Conservation (phyloP, 2,113 vertebrate genomes). For the Emydocephalus ijimae region DNA sequence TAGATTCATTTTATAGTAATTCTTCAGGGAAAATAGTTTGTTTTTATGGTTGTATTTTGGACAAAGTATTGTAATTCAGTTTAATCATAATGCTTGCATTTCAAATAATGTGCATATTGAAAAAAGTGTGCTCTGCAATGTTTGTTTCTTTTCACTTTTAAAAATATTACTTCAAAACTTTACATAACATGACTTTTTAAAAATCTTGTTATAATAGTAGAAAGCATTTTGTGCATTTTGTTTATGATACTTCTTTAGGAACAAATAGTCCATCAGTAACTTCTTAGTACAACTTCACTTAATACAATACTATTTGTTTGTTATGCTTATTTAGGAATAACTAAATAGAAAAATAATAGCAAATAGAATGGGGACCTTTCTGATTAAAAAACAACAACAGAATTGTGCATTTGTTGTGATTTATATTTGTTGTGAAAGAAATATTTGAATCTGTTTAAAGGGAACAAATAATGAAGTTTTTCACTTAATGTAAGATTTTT, state of each 20-base stretch:
- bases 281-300: not conserved
- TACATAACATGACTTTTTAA: not conserved
- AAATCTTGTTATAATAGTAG: not conserved
- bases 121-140: not conserved
- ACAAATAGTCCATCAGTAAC: not conserved
- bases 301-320: not conserved
- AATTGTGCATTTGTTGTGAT: not conserved
- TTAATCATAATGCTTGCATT: not conserved
- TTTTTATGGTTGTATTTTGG: not conserved
- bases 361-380: not conserved
- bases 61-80: not conserved
- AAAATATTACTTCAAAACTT: not conserved
- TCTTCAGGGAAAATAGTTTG: not conserved
- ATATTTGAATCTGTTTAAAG: not conserved
- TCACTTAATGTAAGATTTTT: constrained; percentile 8
- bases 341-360: not conserved
- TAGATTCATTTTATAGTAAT: not conserved
- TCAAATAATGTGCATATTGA: not conserved
- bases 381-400: not conserved
- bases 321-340: not conserved
- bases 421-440: not conserved
- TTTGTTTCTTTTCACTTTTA: not conserved
- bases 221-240: not conserved
- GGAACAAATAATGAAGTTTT: not conserved
- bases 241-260: not conserved